Evolutionary conservation across 2,113 vertebrate genomes (phyloP).

Genomic region (Pongo pygmaeus): DNA sequence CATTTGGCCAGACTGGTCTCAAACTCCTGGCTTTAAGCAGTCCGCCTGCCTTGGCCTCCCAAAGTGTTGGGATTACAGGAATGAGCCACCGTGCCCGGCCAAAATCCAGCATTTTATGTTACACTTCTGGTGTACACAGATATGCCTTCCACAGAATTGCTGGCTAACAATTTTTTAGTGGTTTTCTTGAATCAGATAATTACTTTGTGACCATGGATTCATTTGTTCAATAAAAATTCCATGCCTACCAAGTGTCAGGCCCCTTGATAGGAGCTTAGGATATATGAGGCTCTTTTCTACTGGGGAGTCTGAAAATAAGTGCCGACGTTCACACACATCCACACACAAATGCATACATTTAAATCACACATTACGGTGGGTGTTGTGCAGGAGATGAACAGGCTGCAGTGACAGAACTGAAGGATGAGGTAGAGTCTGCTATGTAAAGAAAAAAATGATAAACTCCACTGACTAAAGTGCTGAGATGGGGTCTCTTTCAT

Average conservation of each 20-base stretch:
- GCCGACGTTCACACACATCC: background rate
- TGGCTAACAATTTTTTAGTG: background rate
- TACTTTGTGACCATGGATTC: background rate
- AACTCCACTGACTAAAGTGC: background rate
- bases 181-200: background rate
- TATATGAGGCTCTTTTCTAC: background rate
- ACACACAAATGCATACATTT: background rate
- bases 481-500: background rate
- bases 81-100: no score
- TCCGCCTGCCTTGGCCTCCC: no score
- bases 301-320: background rate
- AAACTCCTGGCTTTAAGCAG: no score
- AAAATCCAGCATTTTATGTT: background rate
- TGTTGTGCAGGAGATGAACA: background rate
- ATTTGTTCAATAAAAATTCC: conserved; percentile 10
- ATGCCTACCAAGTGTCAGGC: background rate
- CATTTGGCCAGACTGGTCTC: no score
- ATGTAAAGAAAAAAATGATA: background rate
- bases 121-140: background rate
- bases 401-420: background rate
- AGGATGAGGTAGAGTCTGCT: background rate
- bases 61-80: no score
- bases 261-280: background rate
- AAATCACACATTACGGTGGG: background rate
- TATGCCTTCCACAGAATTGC: background rate